phyloP scores from a whole-genome alignment of 2,113 vertebrate species.

The Hyla sarda region DNA sequence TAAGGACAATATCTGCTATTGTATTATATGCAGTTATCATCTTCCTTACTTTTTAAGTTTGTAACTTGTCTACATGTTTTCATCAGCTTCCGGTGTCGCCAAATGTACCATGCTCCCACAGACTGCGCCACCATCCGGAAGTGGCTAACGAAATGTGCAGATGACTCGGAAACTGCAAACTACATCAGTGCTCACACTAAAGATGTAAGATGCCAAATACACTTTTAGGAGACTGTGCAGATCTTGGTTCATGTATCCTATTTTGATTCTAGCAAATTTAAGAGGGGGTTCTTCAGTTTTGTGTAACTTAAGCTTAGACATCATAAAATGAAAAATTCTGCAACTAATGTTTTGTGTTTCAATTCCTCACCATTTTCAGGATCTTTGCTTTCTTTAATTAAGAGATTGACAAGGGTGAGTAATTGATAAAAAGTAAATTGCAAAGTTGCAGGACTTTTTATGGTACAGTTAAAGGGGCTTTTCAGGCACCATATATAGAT shows the following conservation, averaged over 20 bases:
- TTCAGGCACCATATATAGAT: too few relatives aligned
- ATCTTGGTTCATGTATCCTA: background rate
- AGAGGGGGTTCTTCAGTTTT: slow-evolving; percentile 53
- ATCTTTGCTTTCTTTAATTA: too few relatives aligned
- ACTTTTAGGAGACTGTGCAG: background rate
- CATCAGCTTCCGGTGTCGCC: slow-evolving; percentile 95
- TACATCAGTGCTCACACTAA: slow-evolving; percentile 99
- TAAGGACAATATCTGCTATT: background rate
- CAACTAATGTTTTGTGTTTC: too few relatives aligned
- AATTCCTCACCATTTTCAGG: too few relatives aligned
- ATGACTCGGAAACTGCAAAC: slow-evolving; percentile 99
- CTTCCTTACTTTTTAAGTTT: background rate
- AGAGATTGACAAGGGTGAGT: too few relatives aligned
- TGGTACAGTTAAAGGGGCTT: too few relatives aligned
- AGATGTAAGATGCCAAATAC: slow-evolving; percentile 81
- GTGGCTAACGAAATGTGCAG: slow-evolving; percentile 98
- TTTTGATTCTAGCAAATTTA: slow-evolving; percentile 55
- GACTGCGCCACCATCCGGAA: slow-evolving; percentile 98
- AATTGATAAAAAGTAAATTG: too few relatives aligned
- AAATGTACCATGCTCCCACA: slow-evolving; percentile 99
- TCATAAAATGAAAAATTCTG: too few relatives aligned
- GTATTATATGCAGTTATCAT: slow-evolving; percentile 31
- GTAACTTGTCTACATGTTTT: background rate
- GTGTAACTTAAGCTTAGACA: background rate
- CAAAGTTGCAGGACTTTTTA: too few relatives aligned